Evolutionary conservation across 92 coral and sea anemone species (phyloP).

Genomic region (Umimayanthus chanpuru): DNA sequence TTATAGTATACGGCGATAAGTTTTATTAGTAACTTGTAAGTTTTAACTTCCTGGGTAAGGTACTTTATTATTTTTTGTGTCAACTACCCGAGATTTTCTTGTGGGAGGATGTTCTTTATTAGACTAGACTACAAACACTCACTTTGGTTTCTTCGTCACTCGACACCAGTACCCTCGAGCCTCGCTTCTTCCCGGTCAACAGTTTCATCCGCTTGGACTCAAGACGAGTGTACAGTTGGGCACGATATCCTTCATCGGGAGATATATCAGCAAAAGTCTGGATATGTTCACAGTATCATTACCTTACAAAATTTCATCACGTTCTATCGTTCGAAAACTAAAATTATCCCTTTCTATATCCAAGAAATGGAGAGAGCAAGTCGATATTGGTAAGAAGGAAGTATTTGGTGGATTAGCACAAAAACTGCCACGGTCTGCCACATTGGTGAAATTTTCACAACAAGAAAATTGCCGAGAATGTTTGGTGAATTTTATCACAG

Average conservation of each 20-base stretch:
- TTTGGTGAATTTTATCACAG: no score
- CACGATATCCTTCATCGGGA: constrained; percentile 17
- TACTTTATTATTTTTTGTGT: background rate
- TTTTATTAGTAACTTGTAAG: no score
- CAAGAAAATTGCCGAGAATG: no score
- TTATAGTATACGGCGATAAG: no score
- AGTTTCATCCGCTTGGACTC: constrained; percentile 40
- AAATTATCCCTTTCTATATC: no score
- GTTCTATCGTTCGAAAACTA: background rate
- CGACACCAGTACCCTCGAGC: background rate
- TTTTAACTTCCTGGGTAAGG: no score
- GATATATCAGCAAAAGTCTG: background rate
- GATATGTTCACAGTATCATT: background rate
- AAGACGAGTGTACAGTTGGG: constrained; percentile 22
- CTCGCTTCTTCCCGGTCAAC: constrained; percentile 2
- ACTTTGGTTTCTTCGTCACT: constrained; percentile 1
- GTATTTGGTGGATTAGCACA: no score
- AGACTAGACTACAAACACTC: background rate
- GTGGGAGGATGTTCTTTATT: background rate
- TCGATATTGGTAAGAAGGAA: no score
- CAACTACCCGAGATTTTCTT: background rate
- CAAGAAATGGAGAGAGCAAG: no score
- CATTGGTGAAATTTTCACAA: no score
- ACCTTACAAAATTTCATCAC: background rate
- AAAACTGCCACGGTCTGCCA: no score